Evolutionary conservation across 2,797 vertebrate genomes (phyloP).

Genomic region (Naso thynnoides): DNA sequence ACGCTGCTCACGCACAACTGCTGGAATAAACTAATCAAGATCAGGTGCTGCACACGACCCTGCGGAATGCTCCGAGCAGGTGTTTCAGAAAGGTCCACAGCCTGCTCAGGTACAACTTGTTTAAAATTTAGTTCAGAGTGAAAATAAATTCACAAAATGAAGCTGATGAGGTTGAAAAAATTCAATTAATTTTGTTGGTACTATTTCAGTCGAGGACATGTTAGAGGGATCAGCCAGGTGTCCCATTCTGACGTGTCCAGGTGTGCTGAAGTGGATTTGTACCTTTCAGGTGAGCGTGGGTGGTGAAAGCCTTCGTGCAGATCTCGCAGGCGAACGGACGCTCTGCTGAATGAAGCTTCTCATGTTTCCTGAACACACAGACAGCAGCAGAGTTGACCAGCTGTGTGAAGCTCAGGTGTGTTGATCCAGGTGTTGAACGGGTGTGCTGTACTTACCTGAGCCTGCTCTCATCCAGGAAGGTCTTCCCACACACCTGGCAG

Average conservation of each 20-base stretch:
- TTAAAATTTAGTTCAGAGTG: no score
- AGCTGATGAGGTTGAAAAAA: no score
- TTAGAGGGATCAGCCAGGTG: no score
- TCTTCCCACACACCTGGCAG: constrained; percentile 96
- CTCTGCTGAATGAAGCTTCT: constrained; percentile 94
- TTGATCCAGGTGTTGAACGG: neutral
- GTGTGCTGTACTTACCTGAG: constrained; percentile 62
- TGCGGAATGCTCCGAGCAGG: no score
- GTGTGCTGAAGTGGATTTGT: neutral
- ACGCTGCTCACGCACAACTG: no score
- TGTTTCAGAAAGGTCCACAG: no score
- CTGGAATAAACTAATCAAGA: no score
- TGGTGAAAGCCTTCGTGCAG: constrained; percentile 95
- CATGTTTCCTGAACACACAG: constrained; percentile 86
- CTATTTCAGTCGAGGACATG: no score
- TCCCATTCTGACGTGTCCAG: neutral
- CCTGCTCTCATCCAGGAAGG: constrained; percentile 92
- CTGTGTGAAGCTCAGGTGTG: neutral
- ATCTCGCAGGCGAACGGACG: constrained; percentile 94
- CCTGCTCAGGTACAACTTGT: no score
- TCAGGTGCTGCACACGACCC: no score
- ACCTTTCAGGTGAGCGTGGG: constrained; percentile 93
- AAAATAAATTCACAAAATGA: no score
- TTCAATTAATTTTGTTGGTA: no score
- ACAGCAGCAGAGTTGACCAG: neutral